Evolutionary conservation across 2,113 vertebrate species (phyloP), one percentile per base, ranked within the genome.

Genomic region (Gnathochromis pfefferi): DNA sequence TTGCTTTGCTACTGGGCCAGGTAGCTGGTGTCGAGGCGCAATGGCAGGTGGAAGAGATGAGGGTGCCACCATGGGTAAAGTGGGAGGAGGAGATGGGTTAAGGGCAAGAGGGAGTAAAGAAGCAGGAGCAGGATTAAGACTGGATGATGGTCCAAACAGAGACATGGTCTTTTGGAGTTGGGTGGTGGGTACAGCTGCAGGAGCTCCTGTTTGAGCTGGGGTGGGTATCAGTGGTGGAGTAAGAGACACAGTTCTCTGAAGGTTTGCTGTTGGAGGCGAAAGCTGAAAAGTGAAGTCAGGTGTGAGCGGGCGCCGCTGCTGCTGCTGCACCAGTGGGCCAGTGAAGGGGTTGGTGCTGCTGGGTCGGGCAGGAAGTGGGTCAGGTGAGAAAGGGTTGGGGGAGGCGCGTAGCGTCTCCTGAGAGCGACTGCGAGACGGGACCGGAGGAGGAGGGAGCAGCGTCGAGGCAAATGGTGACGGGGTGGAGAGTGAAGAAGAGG

Each of bases 271-370:
- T 47, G 85, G 35, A 85, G 7, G 92, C 8, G 89, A 89, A 82
- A 19, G 85, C 87, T 90, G 84, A 85, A 91, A 45, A 90, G 91
- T 94, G 91, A 95, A 92, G 87, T 90, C 95, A 7, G 88, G 96
- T 4, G 95, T 90, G 88, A 79, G 94, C 9, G 93, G 84, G 80
- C 87, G 95, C n/a, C 26, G 95, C 83, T 58, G 87, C 7, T 91
- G 95, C 35, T 83, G 95, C 92, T 17, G 5, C 38, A 45, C 82
- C 89, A 16, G 6, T 10, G 95, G 95, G 70, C 97, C 96, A 0
- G 95, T 94, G 92, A 98, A 98, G 17, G 98, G 98, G 79, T 98
- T 98, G 84, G 97, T 96, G 94, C 95, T 95, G 91, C 49, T 96
- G 58, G 91, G 94, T 82, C 95, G 95, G 45, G 94, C 88, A 1